These are phyloP conservation scores for Tenthredo livida DNA, from an alignment of 2,888 invertebrate species.

Conservation along the genomic window DNA sequence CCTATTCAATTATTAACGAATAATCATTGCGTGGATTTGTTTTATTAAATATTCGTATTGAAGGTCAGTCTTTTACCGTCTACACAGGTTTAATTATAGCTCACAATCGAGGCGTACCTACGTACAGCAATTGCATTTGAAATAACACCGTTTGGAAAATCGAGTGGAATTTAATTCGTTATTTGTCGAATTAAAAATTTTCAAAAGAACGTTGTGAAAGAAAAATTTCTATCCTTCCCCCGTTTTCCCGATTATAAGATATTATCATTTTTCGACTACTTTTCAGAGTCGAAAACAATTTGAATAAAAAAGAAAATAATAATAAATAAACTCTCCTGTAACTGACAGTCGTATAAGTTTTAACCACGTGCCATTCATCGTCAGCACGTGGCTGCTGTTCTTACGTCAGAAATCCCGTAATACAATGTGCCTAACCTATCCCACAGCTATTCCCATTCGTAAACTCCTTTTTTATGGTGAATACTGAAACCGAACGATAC, in stretches of 20 bases:
- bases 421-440: constrained; percentile 30
- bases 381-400: neutral
- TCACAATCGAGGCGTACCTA: neutral
- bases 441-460: constrained; percentile 16
- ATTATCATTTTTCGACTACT: neutral
- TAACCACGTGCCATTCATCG: constrained; percentile 13
- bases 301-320: too few relatives aligned
- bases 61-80: constrained; percentile 25
- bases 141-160: neutral
- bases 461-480: neutral
- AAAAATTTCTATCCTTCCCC: neutral
- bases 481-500: constrained; percentile 21
- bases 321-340: neutral
- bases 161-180: neutral
- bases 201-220: neutral
- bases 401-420: constrained; percentile 42
- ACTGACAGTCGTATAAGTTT: neutral
- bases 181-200: neutral
- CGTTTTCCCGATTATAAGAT: neutral
- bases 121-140: neutral
- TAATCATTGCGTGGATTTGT: neutral
- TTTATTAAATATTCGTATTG: constrained; percentile 18
- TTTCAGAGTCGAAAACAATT: neutral
- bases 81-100: constrained; percentile 12
- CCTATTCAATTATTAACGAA: constrained; percentile 19